phyloP scores from a whole-genome alignment of 2,797 vertebrate genomes.

The Petrocephalus sullivani region DNA sequence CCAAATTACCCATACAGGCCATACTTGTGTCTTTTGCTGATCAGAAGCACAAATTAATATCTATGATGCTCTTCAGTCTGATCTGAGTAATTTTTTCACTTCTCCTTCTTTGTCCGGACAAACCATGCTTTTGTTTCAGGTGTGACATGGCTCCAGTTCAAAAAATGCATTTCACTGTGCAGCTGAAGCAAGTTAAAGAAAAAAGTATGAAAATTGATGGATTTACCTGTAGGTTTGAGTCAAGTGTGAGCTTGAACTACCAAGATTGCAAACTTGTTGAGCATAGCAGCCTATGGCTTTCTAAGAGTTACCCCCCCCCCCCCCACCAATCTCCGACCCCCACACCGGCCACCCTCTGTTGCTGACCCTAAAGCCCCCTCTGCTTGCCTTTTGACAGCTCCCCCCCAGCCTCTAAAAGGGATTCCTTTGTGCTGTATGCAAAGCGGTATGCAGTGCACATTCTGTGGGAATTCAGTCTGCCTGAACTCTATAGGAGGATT shows the following conservation, averaged over 20 bases:
- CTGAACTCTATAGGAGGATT: conserved; percentile 68
- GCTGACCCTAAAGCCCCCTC: conserved; percentile 53
- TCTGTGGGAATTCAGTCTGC: conserved; percentile 36
- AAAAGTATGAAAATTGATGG: background rate
- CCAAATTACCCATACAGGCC: background rate
- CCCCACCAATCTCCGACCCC: background rate
- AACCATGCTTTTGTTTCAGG: background rate
- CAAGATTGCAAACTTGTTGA: background rate
- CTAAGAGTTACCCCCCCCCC: conserved; percentile 16
- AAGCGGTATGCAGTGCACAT: conserved; percentile 69
- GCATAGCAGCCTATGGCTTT: background rate
- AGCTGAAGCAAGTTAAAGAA: background rate
- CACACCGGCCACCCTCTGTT: background rate
- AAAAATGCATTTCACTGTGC: background rate
- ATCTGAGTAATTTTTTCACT: background rate
- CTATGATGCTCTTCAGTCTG: background rate
- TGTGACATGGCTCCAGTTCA: background rate
- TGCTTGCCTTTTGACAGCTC: conserved; percentile 62
- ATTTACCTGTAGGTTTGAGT: background rate
- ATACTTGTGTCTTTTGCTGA: background rate
- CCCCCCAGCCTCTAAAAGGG: conserved; percentile 63
- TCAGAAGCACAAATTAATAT: background rate
- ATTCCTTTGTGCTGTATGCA: conserved; percentile 69
- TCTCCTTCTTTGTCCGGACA: background rate
- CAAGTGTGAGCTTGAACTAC: background rate